Percentiles rank a stretch among this genome's conserved stretches.
phyloP scores from a whole-genome alignment of 2,797 vertebrate genomes.

The Myioborus miniatus region DNA sequence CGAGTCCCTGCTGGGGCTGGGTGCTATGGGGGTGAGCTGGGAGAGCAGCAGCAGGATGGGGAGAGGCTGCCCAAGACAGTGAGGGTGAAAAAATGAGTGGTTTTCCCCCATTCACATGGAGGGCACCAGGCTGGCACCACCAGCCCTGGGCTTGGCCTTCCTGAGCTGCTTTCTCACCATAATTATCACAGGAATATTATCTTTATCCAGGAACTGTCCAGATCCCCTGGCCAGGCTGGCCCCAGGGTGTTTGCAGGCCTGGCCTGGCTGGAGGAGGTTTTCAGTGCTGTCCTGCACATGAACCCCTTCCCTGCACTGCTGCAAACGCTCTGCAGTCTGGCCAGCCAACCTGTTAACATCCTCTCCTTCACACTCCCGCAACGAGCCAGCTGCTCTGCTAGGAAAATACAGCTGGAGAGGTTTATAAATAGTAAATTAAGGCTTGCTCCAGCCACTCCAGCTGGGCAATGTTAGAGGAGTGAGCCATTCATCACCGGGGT shows the following conservation, averaged over 20 bases:
- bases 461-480: constrained; percentile 35
- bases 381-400: constrained; percentile 62
- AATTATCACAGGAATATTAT: accelerated
- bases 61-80: neutral
- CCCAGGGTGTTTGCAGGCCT: accelerated
- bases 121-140: neutral
- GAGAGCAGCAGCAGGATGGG: neutral
- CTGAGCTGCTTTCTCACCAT: neutral
- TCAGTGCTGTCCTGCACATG: constrained; percentile 12
- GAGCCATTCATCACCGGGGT: constrained; percentile 50
- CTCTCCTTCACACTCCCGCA: constrained; percentile 68
- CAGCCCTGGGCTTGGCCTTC: neutral
- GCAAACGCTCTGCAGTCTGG: neutral
- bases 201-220: neutral
- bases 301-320: constrained; percentile 2
- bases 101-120: neutral
- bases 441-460: constrained; percentile 58
- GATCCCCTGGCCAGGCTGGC: neutral
- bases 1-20: neutral
- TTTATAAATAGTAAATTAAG: constrained; percentile 75
- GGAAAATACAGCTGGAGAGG: constrained; percentile 72
- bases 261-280: neutral
- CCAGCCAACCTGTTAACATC: constrained; percentile 73
- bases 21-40: neutral
- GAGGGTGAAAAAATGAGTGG: accelerated